Evolutionary conservation across 2,797 vertebrate species (phyloP).

Genomic region (Alauda arvensis): DNA sequence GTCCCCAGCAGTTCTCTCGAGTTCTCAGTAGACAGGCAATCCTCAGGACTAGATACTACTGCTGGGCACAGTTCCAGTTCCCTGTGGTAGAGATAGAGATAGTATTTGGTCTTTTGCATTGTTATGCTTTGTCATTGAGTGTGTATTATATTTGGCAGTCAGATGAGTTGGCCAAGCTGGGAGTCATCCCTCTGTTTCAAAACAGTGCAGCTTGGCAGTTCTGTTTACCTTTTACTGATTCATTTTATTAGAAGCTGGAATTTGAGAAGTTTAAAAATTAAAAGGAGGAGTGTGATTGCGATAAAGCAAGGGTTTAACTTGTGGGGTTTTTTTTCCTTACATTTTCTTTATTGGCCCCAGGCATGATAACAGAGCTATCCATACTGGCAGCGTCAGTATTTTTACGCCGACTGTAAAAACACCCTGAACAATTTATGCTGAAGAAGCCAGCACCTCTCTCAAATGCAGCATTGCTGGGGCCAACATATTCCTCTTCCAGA

Average conservation of each 20-base stretch:
- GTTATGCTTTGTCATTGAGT: background rate
- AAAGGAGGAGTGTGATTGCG: constrained; percentile 6
- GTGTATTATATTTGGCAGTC: background rate
- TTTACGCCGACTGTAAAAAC: background rate
- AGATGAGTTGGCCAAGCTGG: background rate
- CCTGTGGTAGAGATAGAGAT: background rate
- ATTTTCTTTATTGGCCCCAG: background rate
- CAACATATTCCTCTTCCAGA: background rate
- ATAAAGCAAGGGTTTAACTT: constrained; percentile 1
- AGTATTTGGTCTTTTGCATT: background rate
- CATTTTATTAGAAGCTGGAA: background rate
- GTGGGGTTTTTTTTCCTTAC: background rate
- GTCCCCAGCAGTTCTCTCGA: background rate
- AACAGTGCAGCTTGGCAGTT: background rate
- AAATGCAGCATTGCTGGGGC: background rate
- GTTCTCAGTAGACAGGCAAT: background rate
- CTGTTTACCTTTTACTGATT: background rate
- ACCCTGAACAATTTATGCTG: background rate
- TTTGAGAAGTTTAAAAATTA: background rate
- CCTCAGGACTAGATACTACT: background rate
- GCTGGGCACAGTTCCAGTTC: background rate
- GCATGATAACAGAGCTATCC: background rate
- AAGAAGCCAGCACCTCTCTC: constrained; percentile 1
- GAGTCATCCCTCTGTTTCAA: background rate
- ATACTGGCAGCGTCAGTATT: background rate